Evolutionary conservation across 2,797 vertebrate species (phyloP), one percentile per base, ranked within the genome.

Genomic region (Labeo calbasu): DNA sequence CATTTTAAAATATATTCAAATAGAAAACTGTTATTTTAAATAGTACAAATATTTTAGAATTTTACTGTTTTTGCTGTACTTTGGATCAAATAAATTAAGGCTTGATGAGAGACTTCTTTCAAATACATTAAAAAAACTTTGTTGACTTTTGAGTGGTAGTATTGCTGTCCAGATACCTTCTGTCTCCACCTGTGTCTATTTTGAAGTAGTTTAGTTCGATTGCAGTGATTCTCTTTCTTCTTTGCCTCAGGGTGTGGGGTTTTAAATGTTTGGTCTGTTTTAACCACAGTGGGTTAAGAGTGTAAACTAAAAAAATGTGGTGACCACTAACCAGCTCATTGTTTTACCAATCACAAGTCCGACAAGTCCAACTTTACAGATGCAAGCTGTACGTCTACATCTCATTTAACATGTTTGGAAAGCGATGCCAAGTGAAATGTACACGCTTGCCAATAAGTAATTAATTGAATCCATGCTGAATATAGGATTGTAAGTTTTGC

Each of bases 401-500:
- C 17, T 43, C 53, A 65, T 63, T 50, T 75, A 68, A 77, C 13
- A 32, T n/a, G 40, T 36, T 77, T 69, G 14, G 21, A 70, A 77
- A 70, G 50, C 19, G 25, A 71, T 32, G 77, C 28, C 83, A 65
- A 79, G 57, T 61, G 11, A 79, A 63, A 61, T 61, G 15, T 72
- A 25, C 28, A 43, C 32, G 4, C 63, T 69, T 23, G 66, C 79
- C 75, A 76, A 48, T 53, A 69, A 21, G 40, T 80, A 57, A 81
- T 85, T 55, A 81, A 70, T 57, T 81, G 70, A 73, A 63, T 81
- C 70, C 76, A 78, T 10, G n/a, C 55, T 71, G 73, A 83, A 83
- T 77, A 68, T 71, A n/a, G 40, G 12, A 85, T 90, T 88, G 87
- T 78, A 76, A 86, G 70, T 90, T 88, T 81, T 46, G 77, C 79